Evolutionary conservation across 2,888 invertebrate species (phyloP), one percentile per base, ranked within the genome.

Genomic region (Stegophylla sp.): DNA sequence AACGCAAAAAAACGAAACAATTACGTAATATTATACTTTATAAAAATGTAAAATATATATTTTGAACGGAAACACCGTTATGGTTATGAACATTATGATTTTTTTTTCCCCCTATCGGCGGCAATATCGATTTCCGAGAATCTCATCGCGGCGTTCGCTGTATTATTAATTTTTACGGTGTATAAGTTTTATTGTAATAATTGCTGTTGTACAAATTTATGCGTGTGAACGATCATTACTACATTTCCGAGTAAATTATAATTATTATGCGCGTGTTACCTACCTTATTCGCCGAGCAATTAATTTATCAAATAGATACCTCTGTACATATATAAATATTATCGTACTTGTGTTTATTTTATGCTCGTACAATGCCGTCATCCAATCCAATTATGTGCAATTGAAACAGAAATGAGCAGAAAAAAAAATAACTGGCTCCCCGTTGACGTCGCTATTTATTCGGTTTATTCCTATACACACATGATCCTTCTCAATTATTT

Each of bases 301-400:
- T 59, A 73, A 72, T 56, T 56, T 59, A 43, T 73, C 59, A 43
- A 73, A 43, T 43, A 7, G 43, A 59, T 59, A 23, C 34, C 34
- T 7, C 3, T 34, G 34, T 34, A 34, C 34, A 34, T 7, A 34
- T 34, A 34, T 34, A 34, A 5, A 34, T 34, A 34, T 34, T 7
- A 34, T 34, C 7, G 7, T 34, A 34, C 34, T 34, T 34, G 34
- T 34, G 34, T 34, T 5, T 7, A 34, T 34, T 61, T 61, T 61
- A 28, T 61, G 17, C 56, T 41, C 41, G 7, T 9, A 61, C 73
- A 73, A 73, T 61, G 63, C 48, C 63, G 63, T 74, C 74, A 28
- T 63, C 63, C 63, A 63, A 74, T 63, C 74, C 74, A 63, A 61
- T 63, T 63, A 63, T 63, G 63, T 74, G 74, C 63, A 63, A 74